Percentiles rank a stretch among this genome's conserved stretches.
Evolutionary conservation across 1,140 invertebrate species (phyloP).

Genomic region (Lethocerus indicus): DNA sequence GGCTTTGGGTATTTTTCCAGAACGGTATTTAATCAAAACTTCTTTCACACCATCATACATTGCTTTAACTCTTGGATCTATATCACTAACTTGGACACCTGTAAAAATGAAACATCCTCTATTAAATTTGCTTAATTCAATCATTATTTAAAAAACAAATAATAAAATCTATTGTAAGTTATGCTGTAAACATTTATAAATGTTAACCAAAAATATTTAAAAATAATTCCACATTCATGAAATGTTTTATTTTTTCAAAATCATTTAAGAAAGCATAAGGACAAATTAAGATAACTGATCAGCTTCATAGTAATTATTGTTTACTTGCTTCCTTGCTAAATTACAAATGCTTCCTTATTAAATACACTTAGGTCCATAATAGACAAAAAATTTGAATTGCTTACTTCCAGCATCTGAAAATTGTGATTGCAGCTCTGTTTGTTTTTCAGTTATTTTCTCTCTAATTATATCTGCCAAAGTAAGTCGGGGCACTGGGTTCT

Average conservation of each 20-base stretch:
- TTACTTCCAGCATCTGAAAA: constrained; percentile 54
- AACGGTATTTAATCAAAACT: constrained; percentile 75
- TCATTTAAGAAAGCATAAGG: too few species aligned
- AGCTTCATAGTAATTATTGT: too few species aligned
- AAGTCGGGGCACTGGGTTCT: constrained; percentile 38
- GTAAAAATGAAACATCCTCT: constrained; percentile 18
- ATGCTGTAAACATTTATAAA: not conserved
- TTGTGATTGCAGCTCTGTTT: constrained; percentile 62
- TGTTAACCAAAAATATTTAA: not conserved
- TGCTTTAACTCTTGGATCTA: constrained; percentile 50
- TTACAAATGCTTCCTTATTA: too few species aligned
- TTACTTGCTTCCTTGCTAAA: too few species aligned
- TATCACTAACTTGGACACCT: constrained; percentile 48
- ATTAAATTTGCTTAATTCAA: not conserved
- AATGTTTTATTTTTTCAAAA: too few species aligned
- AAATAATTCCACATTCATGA: not conserved
- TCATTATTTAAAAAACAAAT: not conserved
- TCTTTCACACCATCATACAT: constrained; percentile 82
- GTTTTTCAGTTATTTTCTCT: constrained; percentile 59
- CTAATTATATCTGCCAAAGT: constrained; percentile 80
- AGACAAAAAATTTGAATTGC: not conserved
- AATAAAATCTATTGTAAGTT: not conserved
- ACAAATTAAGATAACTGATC: not conserved
- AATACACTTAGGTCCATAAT: too few species aligned
- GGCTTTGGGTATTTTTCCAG: constrained; percentile 93